These are phyloP conservation scores for Atrina japonica DNA, from an alignment of 2,888 invertebrate genomes.

Conservation along the genomic window DNA sequence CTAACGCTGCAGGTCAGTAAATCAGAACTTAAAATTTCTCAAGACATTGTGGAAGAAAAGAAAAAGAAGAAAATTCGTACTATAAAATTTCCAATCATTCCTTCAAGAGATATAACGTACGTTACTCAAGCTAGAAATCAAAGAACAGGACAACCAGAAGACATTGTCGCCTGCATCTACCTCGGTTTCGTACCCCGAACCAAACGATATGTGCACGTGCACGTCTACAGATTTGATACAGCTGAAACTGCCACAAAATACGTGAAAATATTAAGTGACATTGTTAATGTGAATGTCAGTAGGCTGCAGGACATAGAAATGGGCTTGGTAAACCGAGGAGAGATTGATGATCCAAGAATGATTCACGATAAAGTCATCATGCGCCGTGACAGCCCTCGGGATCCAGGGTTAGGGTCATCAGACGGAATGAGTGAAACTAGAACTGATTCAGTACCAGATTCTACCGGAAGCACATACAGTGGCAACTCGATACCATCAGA, in stretches of 20 bases:
- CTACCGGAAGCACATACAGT: slow-evolving; percentile 59
- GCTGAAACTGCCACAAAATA: slow-evolving; percentile 94
- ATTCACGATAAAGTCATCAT: neutral
- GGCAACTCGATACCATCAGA: slow-evolving; percentile 60
- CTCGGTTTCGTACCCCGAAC: slow-evolving; percentile 96
- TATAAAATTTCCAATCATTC: slow-evolving; percentile 85
- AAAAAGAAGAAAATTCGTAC: slow-evolving; percentile 81
- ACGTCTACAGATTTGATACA: slow-evolving; percentile 96
- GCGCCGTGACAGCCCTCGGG: slow-evolving; percentile 25
- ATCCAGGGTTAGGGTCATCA: slow-evolving; percentile 44
- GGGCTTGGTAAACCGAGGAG: slow-evolving; percentile 68
- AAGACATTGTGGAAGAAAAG: slow-evolving; percentile 83
- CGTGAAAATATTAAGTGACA: slow-evolving; percentile 90
- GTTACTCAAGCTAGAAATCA: slow-evolving; percentile 87
- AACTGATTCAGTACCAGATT: slow-evolving; percentile 66
- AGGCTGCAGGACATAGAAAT: slow-evolving; percentile 90
- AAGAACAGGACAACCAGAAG: slow-evolving; percentile 87
- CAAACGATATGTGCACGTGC: slow-evolving; percentile 96
- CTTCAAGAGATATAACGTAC: slow-evolving; percentile 88
- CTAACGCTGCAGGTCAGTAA: slow-evolving; percentile 84
- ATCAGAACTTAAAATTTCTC: slow-evolving; percentile 96
- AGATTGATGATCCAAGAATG: slow-evolving; percentile 63
- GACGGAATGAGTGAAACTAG: slow-evolving; percentile 59
- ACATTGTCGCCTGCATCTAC: slow-evolving; percentile 95
- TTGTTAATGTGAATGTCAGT: slow-evolving; percentile 91